Base-by-base conservation (phyloP, 2,888 invertebrate species). In the Hirudinaria manillensis region DNA sequence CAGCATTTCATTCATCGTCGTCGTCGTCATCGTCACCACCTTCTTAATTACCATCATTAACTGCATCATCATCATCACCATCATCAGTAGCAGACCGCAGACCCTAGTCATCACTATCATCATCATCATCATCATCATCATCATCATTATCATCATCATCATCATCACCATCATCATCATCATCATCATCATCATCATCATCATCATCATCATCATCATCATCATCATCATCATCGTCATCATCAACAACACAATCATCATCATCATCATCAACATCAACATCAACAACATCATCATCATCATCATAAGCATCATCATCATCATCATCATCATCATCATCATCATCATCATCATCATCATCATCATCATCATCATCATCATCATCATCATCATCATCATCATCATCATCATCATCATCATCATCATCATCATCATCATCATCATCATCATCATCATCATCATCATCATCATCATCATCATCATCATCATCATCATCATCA, bases 221-320 rank as follows among this genome's bases (percentile, higher is more conserved):
- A 38, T 66, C 70, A 70, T 67, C 10, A 38, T 38, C 45, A n/a
- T 74, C 53, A 16, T 70, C 38, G n/a, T 74, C 74, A 24, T 65
- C 38, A 32, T 74, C 51, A 24, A 67, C 19, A 24, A 19, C 27
- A 70, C 24, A 21, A 16, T 32, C 70, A n/a, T 24, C 70, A 38
- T 32, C 70, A 38, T 70, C 70, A 16, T 34, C 70, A 38, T 66
- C 70, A 70, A 13, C 36, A 24, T 70, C 70, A 70, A 29, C 70
- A 70, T 70, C 70, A 34, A 29, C 71, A 71, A 65, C 6, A 45
- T 74, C 75, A 70, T 74, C 75, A 53, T 74, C 75, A 74, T 70
- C 70, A 74, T 74, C 75, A 67, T 67, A 16, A 53, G 67, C 75
- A 74, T 74, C 75, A 70, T 56, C 75, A 32, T 74, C 74, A 36